Percentiles rank a stretch among this genome's conserved stretches.
Evolutionary conservation across 2,888 invertebrate genomes (phyloP).

Genomic region (Euplagia quadripunctaria): DNA sequence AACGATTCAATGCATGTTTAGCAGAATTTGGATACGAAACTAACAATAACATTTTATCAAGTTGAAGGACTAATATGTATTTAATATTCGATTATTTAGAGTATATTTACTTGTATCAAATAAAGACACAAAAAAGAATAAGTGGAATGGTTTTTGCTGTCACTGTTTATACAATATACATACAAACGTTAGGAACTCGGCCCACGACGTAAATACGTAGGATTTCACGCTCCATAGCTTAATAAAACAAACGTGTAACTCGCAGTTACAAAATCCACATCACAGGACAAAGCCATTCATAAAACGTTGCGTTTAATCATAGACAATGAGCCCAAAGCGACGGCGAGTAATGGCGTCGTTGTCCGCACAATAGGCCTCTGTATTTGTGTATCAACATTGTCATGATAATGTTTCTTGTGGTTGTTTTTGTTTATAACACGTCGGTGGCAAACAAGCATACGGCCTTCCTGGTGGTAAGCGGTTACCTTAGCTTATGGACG

Average conservation of each 20-base stretch:
- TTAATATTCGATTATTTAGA: no score
- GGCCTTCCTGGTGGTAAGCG: no score
- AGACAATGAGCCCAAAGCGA: constrained; percentile 49
- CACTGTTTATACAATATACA: no score
- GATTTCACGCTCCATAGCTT: background rate
- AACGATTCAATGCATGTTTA: no score
- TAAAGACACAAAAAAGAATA: no score
- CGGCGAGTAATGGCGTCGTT: constrained; percentile 44
- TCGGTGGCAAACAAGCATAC: no score
- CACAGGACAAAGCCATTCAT: constrained; percentile 41
- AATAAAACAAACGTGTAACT: constrained; percentile 24
- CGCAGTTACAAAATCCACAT: constrained; percentile 16
- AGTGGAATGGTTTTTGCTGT: no score
- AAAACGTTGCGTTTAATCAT: constrained; percentile 45
- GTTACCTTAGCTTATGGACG: no score
- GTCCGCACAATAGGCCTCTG: constrained; percentile 41
- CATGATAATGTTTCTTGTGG: constrained; percentile 37
- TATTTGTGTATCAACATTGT: constrained; percentile 46
- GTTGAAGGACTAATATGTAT: no score
- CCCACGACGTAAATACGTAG: background rate
- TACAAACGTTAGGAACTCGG: background rate
- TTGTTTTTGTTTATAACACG: background rate
- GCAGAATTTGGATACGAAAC: no score
- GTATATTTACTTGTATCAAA: no score
- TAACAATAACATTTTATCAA: no score